phyloP scores from a whole-genome alignment of 2,113 vertebrate genomes.

The Chunga burmeisteri region DNA sequence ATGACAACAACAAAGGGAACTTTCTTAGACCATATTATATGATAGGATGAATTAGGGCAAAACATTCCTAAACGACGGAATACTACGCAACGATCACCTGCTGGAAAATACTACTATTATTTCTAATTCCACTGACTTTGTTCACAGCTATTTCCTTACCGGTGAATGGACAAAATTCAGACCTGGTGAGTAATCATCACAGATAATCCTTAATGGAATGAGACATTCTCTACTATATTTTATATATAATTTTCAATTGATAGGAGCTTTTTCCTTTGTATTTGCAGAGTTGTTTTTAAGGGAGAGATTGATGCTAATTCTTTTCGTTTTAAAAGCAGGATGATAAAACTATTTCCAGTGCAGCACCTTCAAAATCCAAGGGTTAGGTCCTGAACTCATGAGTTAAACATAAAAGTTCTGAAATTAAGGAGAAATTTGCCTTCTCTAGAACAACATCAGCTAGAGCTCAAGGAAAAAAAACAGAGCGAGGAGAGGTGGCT shows the following conservation, averaged over 20 bases:
- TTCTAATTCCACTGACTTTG: background rate
- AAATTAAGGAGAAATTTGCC: background rate
- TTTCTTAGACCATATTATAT: background rate
- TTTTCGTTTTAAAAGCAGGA: background rate
- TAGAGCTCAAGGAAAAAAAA: background rate
- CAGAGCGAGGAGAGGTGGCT: background rate
- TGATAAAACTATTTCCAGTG: background rate
- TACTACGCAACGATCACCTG: background rate
- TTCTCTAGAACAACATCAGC: background rate
- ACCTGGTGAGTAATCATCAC: background rate
- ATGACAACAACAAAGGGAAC: background rate
- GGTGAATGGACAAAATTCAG: background rate
- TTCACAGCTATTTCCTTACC: background rate
- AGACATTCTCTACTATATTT: background rate
- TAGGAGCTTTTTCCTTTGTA: background rate
- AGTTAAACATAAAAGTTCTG: background rate
- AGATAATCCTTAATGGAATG: background rate
- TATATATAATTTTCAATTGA: background rate
- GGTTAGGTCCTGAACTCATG: background rate
- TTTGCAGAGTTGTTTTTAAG: background rate
- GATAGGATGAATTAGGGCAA: background rate
- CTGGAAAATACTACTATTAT: background rate
- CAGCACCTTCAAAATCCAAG: background rate
- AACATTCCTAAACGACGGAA: background rate
- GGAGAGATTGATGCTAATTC: background rate